Base-by-base conservation (phyloP, 2,888 invertebrate genomes). In the Mythimna albipuncta region DNA sequence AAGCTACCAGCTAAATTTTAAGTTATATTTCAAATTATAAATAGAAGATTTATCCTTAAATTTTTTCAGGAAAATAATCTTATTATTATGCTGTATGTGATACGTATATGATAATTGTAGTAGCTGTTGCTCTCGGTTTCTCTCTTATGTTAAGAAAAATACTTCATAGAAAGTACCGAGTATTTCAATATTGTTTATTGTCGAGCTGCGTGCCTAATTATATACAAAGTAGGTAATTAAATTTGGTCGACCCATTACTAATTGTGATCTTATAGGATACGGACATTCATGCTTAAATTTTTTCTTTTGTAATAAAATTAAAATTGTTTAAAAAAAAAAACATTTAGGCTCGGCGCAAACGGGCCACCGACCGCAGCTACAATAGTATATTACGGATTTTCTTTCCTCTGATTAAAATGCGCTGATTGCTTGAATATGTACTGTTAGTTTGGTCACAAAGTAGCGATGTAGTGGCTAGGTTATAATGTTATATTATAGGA, bases 371-470 rank as follows among this genome's bases (percentile, higher is more conserved):
- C 38, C 38, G 38, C 9, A 9, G 38, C 9, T 9, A 38, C 7
- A 38, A 38, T 7, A 38, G 38, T 38, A 9, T 32, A 0, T 32
- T 26, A 26, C 2, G 26, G 32, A 3, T 5, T 4, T 32, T 4
- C 32, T 19, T 2, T 64, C 1, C 9, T 38, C 19, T 38, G 19
- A 9, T 4, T 13, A 47, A 52, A 47, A 52, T 1, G n/a, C 21
- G 26, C 62, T 21, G 44, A 44, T 63, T 68, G 10, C 50, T n/a
- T n/a, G 44, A 57, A 58, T 52, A 50, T 7, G 47, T 59, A 26
- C 52, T 26, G 32, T 41, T 69, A 77, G 59, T 70, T 1, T 54
- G 47, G 70, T 76, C 64, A 61, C 72, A 76, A 57, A 57, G 6
- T 57, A 57, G 47, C 16, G 44, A 4, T 47, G 13, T 44, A 44